Base-by-base conservation (phyloP, 2,888 invertebrate species). In the Cantharis lateralis region DNA sequence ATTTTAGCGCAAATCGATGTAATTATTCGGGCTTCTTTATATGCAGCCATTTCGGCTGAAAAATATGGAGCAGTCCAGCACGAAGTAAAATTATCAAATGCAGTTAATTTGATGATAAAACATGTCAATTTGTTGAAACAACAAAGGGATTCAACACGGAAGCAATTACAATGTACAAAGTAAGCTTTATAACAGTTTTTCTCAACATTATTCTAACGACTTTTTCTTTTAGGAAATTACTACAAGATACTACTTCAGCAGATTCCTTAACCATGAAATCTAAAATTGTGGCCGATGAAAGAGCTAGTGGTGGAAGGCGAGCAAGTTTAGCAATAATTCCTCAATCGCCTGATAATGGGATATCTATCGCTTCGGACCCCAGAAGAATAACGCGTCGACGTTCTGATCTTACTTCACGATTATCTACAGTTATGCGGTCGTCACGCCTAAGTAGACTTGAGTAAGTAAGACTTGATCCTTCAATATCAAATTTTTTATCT, bases 121-220 rank as follows among this genome's bases (percentile, higher is more conserved):
- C 90, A 92, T 83, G 91, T 91, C n/a, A 91, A 91, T 81, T 89
- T 89, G 79, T 85, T 92, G 70, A 90, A 91, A 81, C 88, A 90
- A 77, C 88, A 90, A 76, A 87, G 91, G 79, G 91, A 91, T 81
- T 89, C 89, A 69, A 89, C 91, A 72, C 90, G 90, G 80, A 85
- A 88, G 70, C 91, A 92, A 82, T 87, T 92, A 26, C 90, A 90
- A 82, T 91, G 91, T 80, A 90, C 91, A 48, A 91, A 89, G 90
- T 89, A 84, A 84, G 86, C 83, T 66, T 76, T 16, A 61, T 64
- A 13, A 13, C 10, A 32, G 9, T 2, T 32, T 32, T 13, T 32
- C 13, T 13, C 5, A 32, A 13, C 32, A 32, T 32, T 32, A n/a
- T n/a, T 32, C 13, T 32, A 32, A 5, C 13, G 32, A 0, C 1